phyloP scores from a whole-genome alignment of 2,888 invertebrate species.

The Nemapogon koenigi region DNA sequence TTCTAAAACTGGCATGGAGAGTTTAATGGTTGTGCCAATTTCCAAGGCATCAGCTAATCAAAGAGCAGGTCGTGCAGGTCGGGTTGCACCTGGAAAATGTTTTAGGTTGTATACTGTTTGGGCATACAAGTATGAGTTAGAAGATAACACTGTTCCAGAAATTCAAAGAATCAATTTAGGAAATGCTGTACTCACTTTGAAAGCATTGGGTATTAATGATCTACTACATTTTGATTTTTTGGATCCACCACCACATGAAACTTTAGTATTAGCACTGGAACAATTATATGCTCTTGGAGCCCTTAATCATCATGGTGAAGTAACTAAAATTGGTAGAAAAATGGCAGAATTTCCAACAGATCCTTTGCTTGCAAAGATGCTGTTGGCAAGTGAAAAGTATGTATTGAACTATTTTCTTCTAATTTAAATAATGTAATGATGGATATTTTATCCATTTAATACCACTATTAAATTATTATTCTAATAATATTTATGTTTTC shows the following conservation, averaged over 20 bases:
- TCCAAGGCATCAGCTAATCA: slow-evolving; percentile 98
- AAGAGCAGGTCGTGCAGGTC: slow-evolving; percentile 93
- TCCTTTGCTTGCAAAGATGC: slow-evolving; percentile 99
- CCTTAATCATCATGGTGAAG: slow-evolving; percentile 95
- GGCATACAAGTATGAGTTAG: slow-evolving; percentile 98
- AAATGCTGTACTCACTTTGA: slow-evolving; percentile 95
- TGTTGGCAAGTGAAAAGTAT: slow-evolving; percentile 94
- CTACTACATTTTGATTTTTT: slow-evolving; percentile 97
- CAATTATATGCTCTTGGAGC: slow-evolving; percentile 98
- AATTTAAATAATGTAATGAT: too few species aligned
- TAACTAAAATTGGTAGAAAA: slow-evolving; percentile 94
- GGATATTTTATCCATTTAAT: too few species aligned
- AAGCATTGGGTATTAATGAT: slow-evolving; percentile 97
- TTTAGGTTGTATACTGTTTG: slow-evolving; percentile 97
- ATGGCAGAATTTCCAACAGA: slow-evolving; percentile 99
- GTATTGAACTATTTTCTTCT: too few species aligned
- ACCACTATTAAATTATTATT: not conserved
- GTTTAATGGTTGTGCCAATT: slow-evolving; percentile 97
- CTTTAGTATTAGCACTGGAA: slow-evolving; percentile 90
- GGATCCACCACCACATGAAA: slow-evolving; percentile 96
- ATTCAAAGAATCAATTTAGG: slow-evolving; percentile 97
- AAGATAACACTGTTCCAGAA: slow-evolving; percentile 98
- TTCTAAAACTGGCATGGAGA: slow-evolving; percentile 98
- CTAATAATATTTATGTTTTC: slow-evolving; percentile 21
- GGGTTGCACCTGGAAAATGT: slow-evolving; percentile 97